Base-by-base conservation (phyloP, 2,888 invertebrate genomes). In the Synergus itoensis region DNA sequence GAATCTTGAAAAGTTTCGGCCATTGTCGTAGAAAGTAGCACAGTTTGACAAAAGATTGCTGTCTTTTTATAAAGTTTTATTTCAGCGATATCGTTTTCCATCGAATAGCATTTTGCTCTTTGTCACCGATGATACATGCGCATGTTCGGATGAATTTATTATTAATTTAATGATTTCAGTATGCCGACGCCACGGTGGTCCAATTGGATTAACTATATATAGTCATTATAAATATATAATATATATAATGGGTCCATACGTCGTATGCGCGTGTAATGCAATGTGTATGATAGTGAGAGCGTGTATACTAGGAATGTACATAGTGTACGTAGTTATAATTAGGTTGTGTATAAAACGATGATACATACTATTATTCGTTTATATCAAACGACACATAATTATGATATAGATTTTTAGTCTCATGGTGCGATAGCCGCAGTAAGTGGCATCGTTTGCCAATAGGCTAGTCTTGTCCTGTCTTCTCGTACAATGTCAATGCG, bases 361-460 rank as follows among this genome's bases (percentile, higher is more conserved):
- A 91, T 91, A 91, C 91, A 90, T 90, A 90, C 89, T 91, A 90
- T 90, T 88, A 90, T 84, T 90, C 89, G 86, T 90, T 90, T 89
- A 91, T 92, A 92, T 90, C 88, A 91, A 91, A 91, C 91, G 90
- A 91, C 91, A 91, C 90, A 91, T 90, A 91, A 89, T 91, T 90
- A 91, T 91, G 91, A 91, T 92, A 92, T 91, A 90, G 88, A 90
- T 89, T 88, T 87, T 89, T 91, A 92, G 92, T 91, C 91, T 92
- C 91, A 90, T 91, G 88, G 88, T 90, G 89, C 88, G 90, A 90
- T 88, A 87, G 86, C 85, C 89, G 84, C 88, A 86, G 83, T 85
- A 83, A 81, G 85, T 85, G 88, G 87, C 87, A 88, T 89, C 88
- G 87, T 87, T 89, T 84, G 88, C 89, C 90, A 85, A 89, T 89